Evolutionary conservation across 2,113 vertebrate species (phyloP), one percentile per base, ranked within the genome.

Genomic region (Bufo bufo): DNA sequence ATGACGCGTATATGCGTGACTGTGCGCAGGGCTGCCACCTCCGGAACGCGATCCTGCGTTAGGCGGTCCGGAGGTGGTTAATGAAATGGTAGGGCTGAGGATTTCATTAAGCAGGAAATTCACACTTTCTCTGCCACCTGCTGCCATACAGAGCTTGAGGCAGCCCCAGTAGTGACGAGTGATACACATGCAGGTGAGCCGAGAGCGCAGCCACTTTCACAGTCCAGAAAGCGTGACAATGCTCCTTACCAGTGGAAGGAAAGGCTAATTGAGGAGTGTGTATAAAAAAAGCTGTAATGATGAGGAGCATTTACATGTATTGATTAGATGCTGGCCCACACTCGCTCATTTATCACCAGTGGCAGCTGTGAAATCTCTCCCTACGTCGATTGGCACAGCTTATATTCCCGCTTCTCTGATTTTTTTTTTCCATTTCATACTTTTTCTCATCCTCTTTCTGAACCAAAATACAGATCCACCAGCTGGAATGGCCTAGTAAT

Each of bases 231-330:
- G 96, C 96, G 92, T 97, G 95, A 95, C 96, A 95, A 58, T 95
- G 94, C 94, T 94, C 92, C 93, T 94, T 94, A 94, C 95, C 94
- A 94, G 93, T 93, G 93, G 94, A 94, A 95, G 94, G 94, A 95
- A 95, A 95, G 95, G 95, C 95, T 96, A 96, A 96, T 96, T 96
- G 95, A 96, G 96, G 95, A 96, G 93, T 95, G 94, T 95, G 95
- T 96, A 95, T 94, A 95, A 95, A 88, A 33, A 82, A 95, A 93
- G 94, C 92, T 94, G 94, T 96, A 95, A 95, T 95, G 87, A 89
- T 89, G 93, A 96, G 96, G 94, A 95, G 93, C 93, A 96, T 98
- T 96, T 97, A 95, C 96, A 97, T 97, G 95, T 96, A 97, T 96
- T 97, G 94, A 95, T 95, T 94, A 95, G 95, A 95, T 95, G 93